Evolutionary conservation across 2,797 vertebrate species (phyloP).

Genomic region (Pterois miles): DNA sequence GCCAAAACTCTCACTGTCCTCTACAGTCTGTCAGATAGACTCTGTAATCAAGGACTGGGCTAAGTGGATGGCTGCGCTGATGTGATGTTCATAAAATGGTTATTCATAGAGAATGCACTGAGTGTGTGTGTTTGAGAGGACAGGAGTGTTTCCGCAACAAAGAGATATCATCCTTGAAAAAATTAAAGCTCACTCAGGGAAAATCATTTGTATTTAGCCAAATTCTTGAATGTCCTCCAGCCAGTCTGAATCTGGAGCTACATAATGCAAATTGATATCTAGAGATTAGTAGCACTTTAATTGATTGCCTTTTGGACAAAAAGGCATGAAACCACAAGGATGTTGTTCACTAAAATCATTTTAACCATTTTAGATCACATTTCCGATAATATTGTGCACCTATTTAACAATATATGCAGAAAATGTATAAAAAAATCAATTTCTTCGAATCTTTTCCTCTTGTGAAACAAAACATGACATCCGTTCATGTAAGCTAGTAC

Average conservation of each 20-base stretch:
- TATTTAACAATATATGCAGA: no score
- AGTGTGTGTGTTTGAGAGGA: conserved; percentile 38
- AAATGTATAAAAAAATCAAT: no score
- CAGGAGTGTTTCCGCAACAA: conserved; percentile 40
- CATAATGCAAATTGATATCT: neutral
- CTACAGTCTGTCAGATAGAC: conserved; percentile 65
- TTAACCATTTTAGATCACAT: no score
- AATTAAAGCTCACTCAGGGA: conserved; percentile 28
- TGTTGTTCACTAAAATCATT: neutral
- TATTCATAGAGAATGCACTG: conserved; percentile 52
- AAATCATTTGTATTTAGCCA: conserved; percentile 1
- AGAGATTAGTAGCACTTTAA: neutral
- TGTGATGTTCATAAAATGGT: conserved; percentile 58
- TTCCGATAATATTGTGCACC: no score
- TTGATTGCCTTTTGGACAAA: neutral
- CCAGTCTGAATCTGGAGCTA: neutral
- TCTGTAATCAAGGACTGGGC: conserved; percentile 71
- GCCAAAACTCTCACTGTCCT: conserved; percentile 66
- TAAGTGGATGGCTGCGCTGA: conserved; percentile 64
- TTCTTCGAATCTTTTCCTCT: no score
- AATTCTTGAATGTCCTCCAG: neutral
- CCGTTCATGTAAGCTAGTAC: no score
- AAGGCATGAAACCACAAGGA: neutral
- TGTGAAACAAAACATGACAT: no score
- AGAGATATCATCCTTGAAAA: conserved; percentile 28